Evolutionary conservation across 2,113 vertebrate species (phyloP).

Genomic region (Elephantulus edwardii): DNA sequence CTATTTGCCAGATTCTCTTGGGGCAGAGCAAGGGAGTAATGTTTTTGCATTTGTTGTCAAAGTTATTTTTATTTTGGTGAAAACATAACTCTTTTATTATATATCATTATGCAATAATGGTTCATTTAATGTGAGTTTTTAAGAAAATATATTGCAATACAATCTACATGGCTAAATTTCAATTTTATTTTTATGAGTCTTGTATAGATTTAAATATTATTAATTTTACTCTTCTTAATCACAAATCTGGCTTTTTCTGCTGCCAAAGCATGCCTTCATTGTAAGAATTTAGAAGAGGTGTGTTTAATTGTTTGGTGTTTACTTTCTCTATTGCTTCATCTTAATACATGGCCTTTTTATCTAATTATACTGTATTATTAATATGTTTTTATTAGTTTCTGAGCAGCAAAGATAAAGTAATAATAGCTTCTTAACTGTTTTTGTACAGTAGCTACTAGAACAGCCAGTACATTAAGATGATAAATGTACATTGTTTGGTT

Average conservation of each 20-base stretch:
- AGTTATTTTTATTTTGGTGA: not conserved
- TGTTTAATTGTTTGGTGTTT: slow-evolving; percentile 40
- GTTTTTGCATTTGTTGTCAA: not conserved
- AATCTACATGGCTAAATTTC: not conserved
- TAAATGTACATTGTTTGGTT: slow-evolving; percentile 8
- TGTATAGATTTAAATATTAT: not conserved
- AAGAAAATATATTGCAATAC: not conserved
- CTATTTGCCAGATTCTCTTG: not conserved
- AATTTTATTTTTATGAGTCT: not conserved
- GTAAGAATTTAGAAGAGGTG: not conserved
- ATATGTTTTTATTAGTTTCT: slow-evolving; percentile 60
- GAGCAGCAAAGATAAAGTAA: slow-evolving; percentile 39
- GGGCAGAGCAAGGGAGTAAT: not conserved
- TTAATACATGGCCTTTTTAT: slow-evolving; percentile 9
- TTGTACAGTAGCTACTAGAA: not conserved
- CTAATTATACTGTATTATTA: slow-evolving; percentile 53
- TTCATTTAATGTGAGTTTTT: not conserved
- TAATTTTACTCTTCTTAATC: not conserved
- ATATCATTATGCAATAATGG: not conserved
- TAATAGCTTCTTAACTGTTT: slow-evolving; percentile 49
- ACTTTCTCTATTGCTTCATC: slow-evolving; percentile 7
- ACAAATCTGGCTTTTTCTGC: not conserved
- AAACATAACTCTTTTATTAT: not conserved
- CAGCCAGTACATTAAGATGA: not conserved
- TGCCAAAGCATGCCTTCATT: not conserved